phyloP scores from a whole-genome alignment of 2,797 vertebrate species.

The Gambelia wislizenii region DNA sequence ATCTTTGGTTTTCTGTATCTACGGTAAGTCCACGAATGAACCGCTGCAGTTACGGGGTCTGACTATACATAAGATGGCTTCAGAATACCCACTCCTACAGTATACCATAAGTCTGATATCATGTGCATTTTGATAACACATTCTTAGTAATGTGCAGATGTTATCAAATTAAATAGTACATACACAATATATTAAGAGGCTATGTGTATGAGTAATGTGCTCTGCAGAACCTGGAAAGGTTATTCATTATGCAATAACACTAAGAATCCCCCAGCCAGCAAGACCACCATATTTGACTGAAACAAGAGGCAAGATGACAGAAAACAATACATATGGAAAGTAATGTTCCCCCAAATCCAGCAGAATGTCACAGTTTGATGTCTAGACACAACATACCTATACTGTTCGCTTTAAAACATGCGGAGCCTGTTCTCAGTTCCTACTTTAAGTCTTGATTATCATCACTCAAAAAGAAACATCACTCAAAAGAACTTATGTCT shows the following conservation, averaged over 20 bases:
- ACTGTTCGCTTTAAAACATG: neutral
- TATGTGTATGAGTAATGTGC: neutral
- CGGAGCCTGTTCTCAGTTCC: neutral
- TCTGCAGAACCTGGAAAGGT: neutral
- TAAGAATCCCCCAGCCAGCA: no score
- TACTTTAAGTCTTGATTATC: conserved; percentile 8
- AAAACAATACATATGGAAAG: neutral
- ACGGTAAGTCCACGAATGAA: no score
- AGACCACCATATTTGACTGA: neutral
- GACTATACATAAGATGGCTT: no score
- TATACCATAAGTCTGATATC: neutral
- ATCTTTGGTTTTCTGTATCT: no score
- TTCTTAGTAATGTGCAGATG: neutral
- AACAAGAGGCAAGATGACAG: neutral
- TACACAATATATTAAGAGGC: neutral
- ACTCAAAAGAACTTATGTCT: neutral
- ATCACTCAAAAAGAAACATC: neutral
- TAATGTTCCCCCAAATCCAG: neutral
- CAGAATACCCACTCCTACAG: no score
- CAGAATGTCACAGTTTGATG: neutral
- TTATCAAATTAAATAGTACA: neutral
- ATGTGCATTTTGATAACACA: neutral
- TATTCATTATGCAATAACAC: no score
- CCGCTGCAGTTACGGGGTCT: no score
- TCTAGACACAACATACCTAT: neutral